Conservation (phyloP, 2,888 invertebrate genomes). For the Bellardia pandia region DNA sequence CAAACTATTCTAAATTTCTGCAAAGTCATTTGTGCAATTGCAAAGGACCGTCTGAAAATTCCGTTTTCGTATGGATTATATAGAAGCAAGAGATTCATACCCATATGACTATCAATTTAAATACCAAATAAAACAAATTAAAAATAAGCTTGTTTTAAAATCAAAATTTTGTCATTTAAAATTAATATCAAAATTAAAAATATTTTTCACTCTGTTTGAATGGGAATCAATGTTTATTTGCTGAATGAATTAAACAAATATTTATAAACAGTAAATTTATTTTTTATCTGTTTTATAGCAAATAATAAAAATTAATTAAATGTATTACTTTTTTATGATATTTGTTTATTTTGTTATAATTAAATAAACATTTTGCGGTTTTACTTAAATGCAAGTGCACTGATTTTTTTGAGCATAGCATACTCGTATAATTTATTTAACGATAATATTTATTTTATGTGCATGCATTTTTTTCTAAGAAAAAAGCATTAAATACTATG, state of each 20-base stretch:
- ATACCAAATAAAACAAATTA: too few species aligned
- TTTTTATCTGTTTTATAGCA: conserved; percentile 7
- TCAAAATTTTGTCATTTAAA: too few species aligned
- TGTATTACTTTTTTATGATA: conserved; percentile 12
- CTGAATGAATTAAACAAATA: conserved; percentile 16
- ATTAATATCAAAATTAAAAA: neutral
- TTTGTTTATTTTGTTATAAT: conserved; percentile 48
- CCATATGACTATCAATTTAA: too few species aligned
- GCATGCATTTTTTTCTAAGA: neutral
- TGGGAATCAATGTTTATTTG: neutral
- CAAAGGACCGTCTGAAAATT: too few species aligned
- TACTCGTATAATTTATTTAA: conserved; percentile 5
- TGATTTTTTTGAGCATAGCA: neutral
- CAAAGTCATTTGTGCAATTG: too few species aligned
- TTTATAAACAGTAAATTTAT: conserved; percentile 14
- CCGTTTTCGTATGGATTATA: too few species aligned
- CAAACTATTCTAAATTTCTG: too few species aligned
- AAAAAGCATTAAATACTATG: neutral
- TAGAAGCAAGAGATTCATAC: too few species aligned
- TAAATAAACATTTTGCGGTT: conserved; percentile 50
- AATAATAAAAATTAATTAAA: conserved; percentile 50
- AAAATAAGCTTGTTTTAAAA: too few species aligned
- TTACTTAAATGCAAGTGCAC: conserved; percentile 20
- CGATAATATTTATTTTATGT: neutral
- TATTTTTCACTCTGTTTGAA: neutral